These are phyloP conservation scores for Osmerus eperlanus DNA, from an alignment of 2,113 vertebrate species.

Conservation along the genomic window DNA sequence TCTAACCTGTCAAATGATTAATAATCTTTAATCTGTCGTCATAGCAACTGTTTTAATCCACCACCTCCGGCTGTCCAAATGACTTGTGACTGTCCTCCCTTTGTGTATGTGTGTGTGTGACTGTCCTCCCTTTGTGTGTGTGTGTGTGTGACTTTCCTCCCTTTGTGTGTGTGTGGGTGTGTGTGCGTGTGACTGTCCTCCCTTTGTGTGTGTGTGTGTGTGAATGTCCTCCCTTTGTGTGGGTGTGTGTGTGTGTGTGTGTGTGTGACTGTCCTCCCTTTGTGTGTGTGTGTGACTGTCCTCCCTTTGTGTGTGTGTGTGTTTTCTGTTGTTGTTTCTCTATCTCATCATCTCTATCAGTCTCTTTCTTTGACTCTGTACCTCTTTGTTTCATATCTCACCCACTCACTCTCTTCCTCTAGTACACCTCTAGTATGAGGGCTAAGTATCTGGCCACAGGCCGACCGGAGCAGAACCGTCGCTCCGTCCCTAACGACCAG, in stretches of 20 bases:
- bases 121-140: too few species aligned
- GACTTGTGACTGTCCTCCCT: constrained; percentile 60
- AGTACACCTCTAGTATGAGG: constrained; percentile 99
- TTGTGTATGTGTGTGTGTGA: constrained; percentile 27
- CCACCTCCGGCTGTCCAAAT: constrained; percentile 73
- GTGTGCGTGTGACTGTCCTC: too few species aligned
- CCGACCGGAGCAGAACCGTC: constrained; percentile 81
- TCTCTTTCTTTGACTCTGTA: constrained; percentile 2
- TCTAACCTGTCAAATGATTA: too few species aligned
- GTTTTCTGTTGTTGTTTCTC: constrained; percentile 21
- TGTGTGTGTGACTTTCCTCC: too few species aligned
- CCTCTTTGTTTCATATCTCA: background rate
- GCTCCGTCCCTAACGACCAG: constrained; percentile 70
- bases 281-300: too few species aligned
- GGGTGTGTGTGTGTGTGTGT: too few species aligned
- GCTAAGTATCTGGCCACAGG: constrained; percentile 97
- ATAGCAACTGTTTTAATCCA: constrained; percentile 37
- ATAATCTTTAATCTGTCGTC: constrained; percentile 36
- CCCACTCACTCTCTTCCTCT: background rate
- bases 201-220: too few species aligned
- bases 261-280: too few species aligned
- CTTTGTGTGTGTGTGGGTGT: too few species aligned
- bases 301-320: constrained; percentile 9
- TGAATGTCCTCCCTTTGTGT: too few species aligned
- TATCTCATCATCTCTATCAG: background rate